Base-by-base conservation (phyloP, 1,140 invertebrate species). In the Eriosoma lanigerum region DNA sequence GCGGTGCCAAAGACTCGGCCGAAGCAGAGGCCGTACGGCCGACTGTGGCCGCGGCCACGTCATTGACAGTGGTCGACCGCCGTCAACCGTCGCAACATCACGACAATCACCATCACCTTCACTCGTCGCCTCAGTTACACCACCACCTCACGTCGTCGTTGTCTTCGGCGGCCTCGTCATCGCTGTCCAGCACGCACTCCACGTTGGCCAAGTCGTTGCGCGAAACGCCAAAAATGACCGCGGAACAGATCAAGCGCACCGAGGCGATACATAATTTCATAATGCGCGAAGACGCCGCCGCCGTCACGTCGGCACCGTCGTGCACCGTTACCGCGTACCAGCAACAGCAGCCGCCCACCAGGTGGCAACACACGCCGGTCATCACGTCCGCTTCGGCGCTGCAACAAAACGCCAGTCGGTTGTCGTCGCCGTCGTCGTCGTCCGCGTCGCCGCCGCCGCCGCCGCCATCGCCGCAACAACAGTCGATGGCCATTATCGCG, bases 221-320 rank as follows among this genome's bases (percentile, higher is more conserved):
- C 92, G 94, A 95, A 84, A 93, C 93, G 1, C 44, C 66, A 2
- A 48, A 68, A n/a, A 68, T 68, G 66, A 95, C 92, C 9, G 92
- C 93, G 38, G 94, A 96, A 86, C 94, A 95, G 87, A 88, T 94
- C 85, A 95, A 95, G 86, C 90, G 93, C 83, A 93, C 93, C 50
- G 93, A 95, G 84, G 92, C 95, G 81, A 94, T 96, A 83, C 93
- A 95, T 85, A 94, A 93, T 85, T 95, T 93, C 84, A 93, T 96
- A 85, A 94, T 94, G 91, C 88, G 92, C 50, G 90, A 91, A 56
- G 82, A 82, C 44, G 44, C 81, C 50, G 38, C 54, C 54, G 21
- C 62, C 56, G 54, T n/a, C 15, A 83, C 85, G 26, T 15, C 58
- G 26, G 5, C 24, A 60, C 12, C 84, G 8, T 62, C 83, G 3